These are phyloP conservation scores for Platycheirus rosarum DNA, from an alignment of 2,888 invertebrate species.

Conservation along the genomic window DNA sequence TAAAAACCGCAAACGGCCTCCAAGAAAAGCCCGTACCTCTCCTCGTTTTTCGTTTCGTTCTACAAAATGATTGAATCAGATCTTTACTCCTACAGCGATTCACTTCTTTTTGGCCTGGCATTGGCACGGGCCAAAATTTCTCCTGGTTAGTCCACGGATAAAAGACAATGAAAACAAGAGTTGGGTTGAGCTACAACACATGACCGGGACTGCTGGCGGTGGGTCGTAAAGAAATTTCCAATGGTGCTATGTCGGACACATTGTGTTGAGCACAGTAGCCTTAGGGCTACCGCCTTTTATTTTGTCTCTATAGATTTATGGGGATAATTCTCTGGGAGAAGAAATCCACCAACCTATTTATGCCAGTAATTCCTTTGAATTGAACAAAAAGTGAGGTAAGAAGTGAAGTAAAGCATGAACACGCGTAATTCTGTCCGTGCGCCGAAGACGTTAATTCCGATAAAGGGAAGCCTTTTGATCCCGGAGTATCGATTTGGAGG, in stretches of 20 bases:
- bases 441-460: too few species aligned
- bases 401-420: neutral
- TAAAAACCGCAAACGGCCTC: slow-evolving; percentile 52
- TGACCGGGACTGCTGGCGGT: slow-evolving; percentile 20
- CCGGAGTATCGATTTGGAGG: neutral
- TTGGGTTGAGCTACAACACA: slow-evolving; percentile 39
- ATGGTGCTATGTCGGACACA: slow-evolving; percentile 52
- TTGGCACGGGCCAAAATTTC: slow-evolving; percentile 55
- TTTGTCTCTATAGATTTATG: slow-evolving; percentile 28
- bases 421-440: neutral
- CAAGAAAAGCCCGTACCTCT: slow-evolving; percentile 34
- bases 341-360: slow-evolving; percentile 10
- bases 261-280: slow-evolving; percentile 55
- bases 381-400: neutral
- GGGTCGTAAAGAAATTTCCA: slow-evolving; percentile 58
- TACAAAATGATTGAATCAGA: slow-evolving; percentile 61
- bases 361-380: neutral
- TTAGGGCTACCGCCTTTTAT: slow-evolving; percentile 61
- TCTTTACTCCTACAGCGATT: slow-evolving; percentile 6
- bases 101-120: slow-evolving; percentile 19
- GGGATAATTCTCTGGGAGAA: slow-evolving; percentile 26
- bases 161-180: slow-evolving; percentile 68
- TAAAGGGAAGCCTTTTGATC: neutral
- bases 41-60: neutral
- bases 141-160: neutral